phyloP scores from a whole-genome alignment of 2,888 invertebrate genomes.

The Diadromus collaris region DNA sequence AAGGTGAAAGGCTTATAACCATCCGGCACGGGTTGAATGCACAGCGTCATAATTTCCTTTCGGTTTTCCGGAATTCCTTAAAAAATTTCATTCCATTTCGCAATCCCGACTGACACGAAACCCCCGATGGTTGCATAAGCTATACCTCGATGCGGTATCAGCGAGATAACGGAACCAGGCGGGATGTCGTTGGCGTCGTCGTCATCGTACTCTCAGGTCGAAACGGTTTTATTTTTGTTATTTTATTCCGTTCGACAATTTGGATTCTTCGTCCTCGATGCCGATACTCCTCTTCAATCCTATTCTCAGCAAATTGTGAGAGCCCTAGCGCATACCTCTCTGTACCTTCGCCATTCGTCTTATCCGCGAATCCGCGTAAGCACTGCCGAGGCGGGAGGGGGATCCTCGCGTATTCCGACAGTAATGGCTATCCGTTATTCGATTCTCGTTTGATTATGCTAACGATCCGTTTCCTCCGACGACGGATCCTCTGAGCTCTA shows the following conservation, averaged over 20 bases:
- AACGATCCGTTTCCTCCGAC: constrained; percentile 54
- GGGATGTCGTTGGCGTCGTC: background rate
- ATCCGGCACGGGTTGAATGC: too few species aligned
- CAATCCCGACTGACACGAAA: background rate
- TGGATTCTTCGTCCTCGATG: constrained; percentile 12
- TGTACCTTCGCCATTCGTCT: constrained; percentile 28
- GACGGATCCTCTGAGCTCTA: constrained; percentile 28
- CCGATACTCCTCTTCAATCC: constrained; percentile 3
- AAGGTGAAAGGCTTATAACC: background rate
- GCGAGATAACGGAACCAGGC: background rate
- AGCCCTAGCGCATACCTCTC: constrained; percentile 14
- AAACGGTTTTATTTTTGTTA: background rate
- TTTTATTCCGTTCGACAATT: background rate
- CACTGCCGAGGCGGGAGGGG: background rate
- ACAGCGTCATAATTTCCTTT: background rate
- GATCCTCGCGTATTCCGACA: background rate
- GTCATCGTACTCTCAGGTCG: background rate
- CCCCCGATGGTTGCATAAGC: background rate
- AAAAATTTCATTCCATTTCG: background rate
- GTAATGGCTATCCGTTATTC: constrained; percentile 54
- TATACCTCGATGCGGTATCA: background rate
- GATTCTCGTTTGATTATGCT: constrained; percentile 56
- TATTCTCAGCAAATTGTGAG: constrained; percentile 5
- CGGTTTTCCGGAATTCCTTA: background rate
- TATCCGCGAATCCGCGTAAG: constrained; percentile 27